Evolutionary conservation across 37 sponge, comb jelly and placozoan genomes (phyloP).

Genomic region (Beroe forskalii): DNA sequence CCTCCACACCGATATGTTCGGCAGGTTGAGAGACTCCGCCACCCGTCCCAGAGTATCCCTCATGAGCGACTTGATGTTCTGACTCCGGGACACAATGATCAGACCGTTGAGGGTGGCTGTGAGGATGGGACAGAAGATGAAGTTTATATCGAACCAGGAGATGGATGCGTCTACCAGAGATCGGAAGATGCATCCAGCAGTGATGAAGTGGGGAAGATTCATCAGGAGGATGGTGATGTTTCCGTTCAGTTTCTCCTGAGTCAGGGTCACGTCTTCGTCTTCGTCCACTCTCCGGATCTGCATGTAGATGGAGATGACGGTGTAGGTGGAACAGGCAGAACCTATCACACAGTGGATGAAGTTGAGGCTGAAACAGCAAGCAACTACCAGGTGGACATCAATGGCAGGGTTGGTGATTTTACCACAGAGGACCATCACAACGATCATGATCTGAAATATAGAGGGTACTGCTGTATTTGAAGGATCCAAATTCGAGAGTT

Average conservation of each 20-base stretch:
- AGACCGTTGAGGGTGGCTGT: constrained; percentile 47
- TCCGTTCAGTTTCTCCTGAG: background rate
- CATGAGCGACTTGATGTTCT: background rate
- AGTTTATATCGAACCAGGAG: constrained; percentile 52
- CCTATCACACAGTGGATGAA: constrained; percentile 44
- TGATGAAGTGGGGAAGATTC: constrained; percentile 56
- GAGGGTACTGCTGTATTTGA: too few species aligned
- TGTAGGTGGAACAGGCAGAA: constrained; percentile 9
- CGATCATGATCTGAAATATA: constrained; percentile 7
- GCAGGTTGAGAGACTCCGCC: background rate
- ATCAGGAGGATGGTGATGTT: constrained; percentile 45
- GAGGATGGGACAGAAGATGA: constrained; percentile 42
- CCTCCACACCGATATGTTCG: too few species aligned
- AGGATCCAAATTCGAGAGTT: too few species aligned
- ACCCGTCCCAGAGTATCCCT: background rate
- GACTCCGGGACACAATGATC: background rate
- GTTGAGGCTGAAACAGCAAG: background rate
- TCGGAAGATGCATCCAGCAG: background rate
- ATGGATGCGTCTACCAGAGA: background rate
- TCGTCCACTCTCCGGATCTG: background rate
- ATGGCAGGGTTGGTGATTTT: background rate
- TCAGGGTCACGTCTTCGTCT: background rate
- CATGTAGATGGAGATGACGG: constrained; percentile 9
- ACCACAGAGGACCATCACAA: constrained; percentile 8
- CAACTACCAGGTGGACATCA: background rate